Evolutionary conservation across 2,888 invertebrate species (phyloP), one percentile per base, ranked within the genome.

Genomic region (Apamea monoglypha): DNA sequence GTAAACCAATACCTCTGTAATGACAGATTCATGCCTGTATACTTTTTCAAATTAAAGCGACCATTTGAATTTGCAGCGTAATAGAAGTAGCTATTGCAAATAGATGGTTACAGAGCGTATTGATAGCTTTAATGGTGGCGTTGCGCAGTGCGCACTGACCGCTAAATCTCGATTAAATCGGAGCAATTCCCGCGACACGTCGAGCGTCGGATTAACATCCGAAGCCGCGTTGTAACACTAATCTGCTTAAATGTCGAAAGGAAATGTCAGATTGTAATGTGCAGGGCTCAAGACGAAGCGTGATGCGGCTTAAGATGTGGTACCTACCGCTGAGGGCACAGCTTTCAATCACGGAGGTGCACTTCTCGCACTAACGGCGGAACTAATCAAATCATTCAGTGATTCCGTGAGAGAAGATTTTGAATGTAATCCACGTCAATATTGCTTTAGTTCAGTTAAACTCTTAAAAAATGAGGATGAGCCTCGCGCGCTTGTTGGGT

Each of bases 231-330:
- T 94, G 95, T 94, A 96, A 95, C 95, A 95, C 95, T 96, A 96
- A 97, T 96, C 97, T 96, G 95, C 96, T 97, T 96, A 95, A 96
- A 97, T 96, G 96, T 96, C 97, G 95, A 96, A 95, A 96, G 97
- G 97, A 97, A 97, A 97, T 95, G 97, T 97, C 97, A 95, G 97
- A 96, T 97, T 96, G 96, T 95, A 96, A 96, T 93, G 94, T 94
- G 94, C 95, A 95, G 95, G 94, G 95, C 94, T 91, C 92, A 88
- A 93, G 93, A 91, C 92, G 91, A 91, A 84, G 92, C 92, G 92
- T 95, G 95, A 95, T 93, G 95, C 91, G 95, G 95, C 95, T 96
- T 96, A 96, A 92, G 88, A 86, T 92, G 91, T 86, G 90, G 90
- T 92, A 94, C 94, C 94, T 93, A 94, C 95, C 94, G 93, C 94